Percentiles rank a stretch among this genome's conserved stretches.
Evolutionary conservation across 2,113 vertebrate genomes (phyloP).

Genomic region (Callipepla squamata): DNA sequence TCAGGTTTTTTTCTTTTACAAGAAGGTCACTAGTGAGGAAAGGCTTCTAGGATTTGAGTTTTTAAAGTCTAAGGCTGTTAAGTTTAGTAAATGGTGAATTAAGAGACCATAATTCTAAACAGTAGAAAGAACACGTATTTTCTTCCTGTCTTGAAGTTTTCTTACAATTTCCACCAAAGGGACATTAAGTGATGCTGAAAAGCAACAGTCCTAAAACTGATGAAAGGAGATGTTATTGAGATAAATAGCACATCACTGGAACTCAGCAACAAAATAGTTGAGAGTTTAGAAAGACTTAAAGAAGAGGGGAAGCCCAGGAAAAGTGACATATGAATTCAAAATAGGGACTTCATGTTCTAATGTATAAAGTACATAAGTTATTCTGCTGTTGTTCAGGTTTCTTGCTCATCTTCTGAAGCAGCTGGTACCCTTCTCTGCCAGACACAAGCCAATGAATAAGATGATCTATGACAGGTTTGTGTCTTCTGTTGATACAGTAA

Average conservation of each 20-base stretch:
- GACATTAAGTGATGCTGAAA: neutral
- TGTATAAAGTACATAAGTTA: neutral
- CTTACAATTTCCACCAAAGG: neutral
- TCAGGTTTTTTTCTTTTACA: slow-evolving; percentile 23
- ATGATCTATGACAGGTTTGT: neutral
- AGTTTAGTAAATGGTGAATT: neutral
- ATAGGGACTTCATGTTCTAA: neutral
- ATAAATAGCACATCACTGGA: neutral
- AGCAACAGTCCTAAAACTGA: neutral
- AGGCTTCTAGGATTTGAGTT: neutral
- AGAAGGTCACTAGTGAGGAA: slow-evolving; percentile 10
- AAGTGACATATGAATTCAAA: neutral
- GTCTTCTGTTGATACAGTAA: neutral
- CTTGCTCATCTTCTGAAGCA: neutral
- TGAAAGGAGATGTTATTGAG: neutral
- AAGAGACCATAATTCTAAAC: neutral
- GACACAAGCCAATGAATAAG: neutral
- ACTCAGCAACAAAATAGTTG: neutral
- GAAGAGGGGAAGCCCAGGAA: neutral
- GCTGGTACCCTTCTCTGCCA: neutral
- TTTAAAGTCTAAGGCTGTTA: neutral
- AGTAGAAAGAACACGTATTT: neutral
- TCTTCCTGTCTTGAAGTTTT: neutral
- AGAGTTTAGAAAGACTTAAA: neutral
- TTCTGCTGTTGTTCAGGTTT: neutral